Evolutionary conservation across 2,113 vertebrate genomes (phyloP), one percentile per base, ranked within the genome.

Genomic region (Holacanthus passer): DNA sequence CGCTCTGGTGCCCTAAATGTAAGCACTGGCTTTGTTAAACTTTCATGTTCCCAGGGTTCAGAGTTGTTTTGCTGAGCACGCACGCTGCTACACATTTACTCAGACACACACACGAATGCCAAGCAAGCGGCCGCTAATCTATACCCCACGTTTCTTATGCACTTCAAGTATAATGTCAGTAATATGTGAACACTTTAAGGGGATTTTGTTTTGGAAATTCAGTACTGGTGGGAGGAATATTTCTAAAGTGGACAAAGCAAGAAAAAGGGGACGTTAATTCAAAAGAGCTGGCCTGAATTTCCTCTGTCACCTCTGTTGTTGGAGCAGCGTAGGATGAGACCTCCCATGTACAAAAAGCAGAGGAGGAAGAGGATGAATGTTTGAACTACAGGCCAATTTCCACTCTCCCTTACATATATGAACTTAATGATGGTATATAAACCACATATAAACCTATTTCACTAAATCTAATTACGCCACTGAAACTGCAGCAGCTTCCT

Each of bases 21-120:
- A 77, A 62, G 32, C 48, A 24, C 41, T 0, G 7, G 62, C 79
- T 81, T 83, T 85, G 82, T 85, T 87, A 83, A 81, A 85, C 69
- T 68, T 81, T 81, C 29, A 81, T 88, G 77, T 66, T 71, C 32
- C 24, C 4, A 0, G 53, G 29, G 24, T 52, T 74, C 74, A 58
- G 31, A 66, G 43, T 43, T 58, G 48, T 73, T 85, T 70, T 77
- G 67, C 79, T 82, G 78, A 81, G 72, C 63, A 4, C 2, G 48
- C 84, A 63, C 6, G 29, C 35, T 68, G 20, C 66, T 69, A 29
- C 66, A 48, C 56, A 76, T 82, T 68, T 29, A 63, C 48, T 64
- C 45, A 35, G 11, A 32, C 58, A 50, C 53, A 76, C 35, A 67
- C 52, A 66, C 27, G 41, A 48, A 70, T 27, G 27, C n/a, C 32